Conservation (phyloP, 1,140 invertebrate species). For the Anastatus disparis region DNA sequence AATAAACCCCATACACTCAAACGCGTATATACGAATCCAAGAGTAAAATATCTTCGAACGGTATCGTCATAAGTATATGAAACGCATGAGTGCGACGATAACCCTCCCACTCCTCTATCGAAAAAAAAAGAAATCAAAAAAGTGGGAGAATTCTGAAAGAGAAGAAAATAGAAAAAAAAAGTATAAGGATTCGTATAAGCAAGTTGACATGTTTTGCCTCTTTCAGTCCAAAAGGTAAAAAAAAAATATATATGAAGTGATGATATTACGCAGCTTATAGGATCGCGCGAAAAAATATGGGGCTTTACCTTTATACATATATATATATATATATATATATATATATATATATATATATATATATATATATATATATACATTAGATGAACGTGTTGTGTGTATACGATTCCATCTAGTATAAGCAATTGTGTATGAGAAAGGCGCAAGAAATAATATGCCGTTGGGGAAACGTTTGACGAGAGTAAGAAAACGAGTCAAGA, state of each 20-base stretch:
- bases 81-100: background rate
- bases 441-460: too few species aligned
- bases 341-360: too few species aligned
- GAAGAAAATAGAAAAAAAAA: background rate
- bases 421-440: too few species aligned
- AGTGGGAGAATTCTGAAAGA: too few species aligned
- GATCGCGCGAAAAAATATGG: background rate
- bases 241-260: too few species aligned
- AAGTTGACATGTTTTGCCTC: slow-evolving; percentile 5
- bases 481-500: too few species aligned
- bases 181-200: background rate
- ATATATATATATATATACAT: too few species aligned
- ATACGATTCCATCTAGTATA: too few species aligned
- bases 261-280: slow-evolving; percentile 19
- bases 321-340: background rate
- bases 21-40: background rate
- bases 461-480: too few species aligned
- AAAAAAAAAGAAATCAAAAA: background rate
- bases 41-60: too few species aligned
- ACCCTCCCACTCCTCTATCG: too few species aligned
- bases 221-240: background rate
- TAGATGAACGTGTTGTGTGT: too few species aligned
- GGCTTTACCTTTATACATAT: background rate
- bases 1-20: background rate
- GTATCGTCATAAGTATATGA: background rate